A percentile compares a stretch with the other conserved stretches of the same genome.
Evolutionary conservation across 2,797 vertebrate species (phyloP).

Genomic region (Chelonia mydas): DNA sequence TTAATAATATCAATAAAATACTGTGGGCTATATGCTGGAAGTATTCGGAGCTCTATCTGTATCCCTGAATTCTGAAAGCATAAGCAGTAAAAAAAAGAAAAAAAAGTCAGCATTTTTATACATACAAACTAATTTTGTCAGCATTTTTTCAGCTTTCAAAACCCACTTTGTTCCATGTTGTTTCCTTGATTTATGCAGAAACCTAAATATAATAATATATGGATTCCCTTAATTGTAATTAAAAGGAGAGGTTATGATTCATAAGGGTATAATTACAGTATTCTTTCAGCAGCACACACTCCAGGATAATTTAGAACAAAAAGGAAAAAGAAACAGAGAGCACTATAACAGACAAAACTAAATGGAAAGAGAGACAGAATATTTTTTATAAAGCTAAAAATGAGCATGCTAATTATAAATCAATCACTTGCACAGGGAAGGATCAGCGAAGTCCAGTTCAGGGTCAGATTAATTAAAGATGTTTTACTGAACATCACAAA

Average conservation of each 20-base stretch:
- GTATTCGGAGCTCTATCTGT: background rate
- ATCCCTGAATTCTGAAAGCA: conserved; percentile 37
- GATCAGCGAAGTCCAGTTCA: conserved; percentile 11
- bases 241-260: conserved; percentile 50
- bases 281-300: conserved; percentile 50
- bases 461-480: conserved; percentile 38
- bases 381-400: background rate
- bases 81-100: background rate
- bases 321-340: conserved; percentile 10
- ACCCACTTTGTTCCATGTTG: background rate
- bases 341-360: background rate
- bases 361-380: conserved; percentile 38
- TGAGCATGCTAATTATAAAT: conserved; percentile 41
- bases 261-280: conserved; percentile 59
- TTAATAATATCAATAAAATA: background rate
- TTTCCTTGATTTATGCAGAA: conserved; percentile 34
- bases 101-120: background rate
- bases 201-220: conserved; percentile 43
- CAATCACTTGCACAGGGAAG: background rate
- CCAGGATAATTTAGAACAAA: conserved; percentile 50
- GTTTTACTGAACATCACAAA: conserved; percentile 31
- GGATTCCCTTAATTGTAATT: conserved; percentile 55
- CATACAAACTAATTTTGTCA: background rate
- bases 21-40: background rate
- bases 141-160: conserved; percentile 14